Evolutionary conservation across 2,888 invertebrate species (phyloP).

Genomic region (Chalcis sispes): DNA sequence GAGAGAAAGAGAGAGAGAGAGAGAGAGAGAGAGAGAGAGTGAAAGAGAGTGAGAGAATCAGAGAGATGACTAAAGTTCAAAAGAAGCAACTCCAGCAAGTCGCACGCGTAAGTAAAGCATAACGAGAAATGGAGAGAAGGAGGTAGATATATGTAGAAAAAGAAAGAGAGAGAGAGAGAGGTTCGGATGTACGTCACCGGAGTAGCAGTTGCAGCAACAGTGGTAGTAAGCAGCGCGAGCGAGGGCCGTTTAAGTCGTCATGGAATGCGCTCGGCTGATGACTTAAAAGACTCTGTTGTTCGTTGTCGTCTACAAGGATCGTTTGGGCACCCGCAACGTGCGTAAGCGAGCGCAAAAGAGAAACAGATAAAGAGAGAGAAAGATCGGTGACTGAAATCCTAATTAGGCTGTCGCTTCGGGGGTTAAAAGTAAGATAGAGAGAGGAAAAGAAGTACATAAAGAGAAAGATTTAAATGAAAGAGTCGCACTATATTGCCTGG

Average conservation of each 20-base stretch:
- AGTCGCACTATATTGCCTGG: conserved; percentile 7
- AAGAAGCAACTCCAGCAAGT: conserved; percentile 30
- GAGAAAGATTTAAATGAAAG: conserved; percentile 26
- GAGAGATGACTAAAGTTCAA: conserved; percentile 38
- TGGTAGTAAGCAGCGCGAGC: no score
- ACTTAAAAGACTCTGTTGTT: conserved; percentile 63
- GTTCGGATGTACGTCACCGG: conserved; percentile 28
- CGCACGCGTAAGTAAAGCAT: conserved; percentile 13
- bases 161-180: conserved; percentile 21
- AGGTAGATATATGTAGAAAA: neutral
- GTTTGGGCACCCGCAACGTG: conserved; percentile 38
- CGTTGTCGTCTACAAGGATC: conserved; percentile 45
- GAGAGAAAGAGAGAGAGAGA: no score
- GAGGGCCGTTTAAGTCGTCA: conserved; percentile 55
- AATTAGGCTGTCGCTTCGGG: conserved; percentile 48
- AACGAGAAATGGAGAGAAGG: no score
- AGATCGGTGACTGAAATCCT: no score
- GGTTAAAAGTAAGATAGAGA: neutral
- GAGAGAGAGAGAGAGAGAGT: no score
- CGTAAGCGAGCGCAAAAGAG: no score
- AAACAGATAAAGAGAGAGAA: no score
- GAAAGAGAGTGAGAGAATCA: no score
- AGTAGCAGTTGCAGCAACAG: no score
- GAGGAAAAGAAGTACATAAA: neutral
- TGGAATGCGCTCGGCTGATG: conserved; percentile 61